These are phyloP conservation scores for Caligus rogercresseyi DNA, from an alignment of 1,140 invertebrate species.

Conservation along the genomic window DNA sequence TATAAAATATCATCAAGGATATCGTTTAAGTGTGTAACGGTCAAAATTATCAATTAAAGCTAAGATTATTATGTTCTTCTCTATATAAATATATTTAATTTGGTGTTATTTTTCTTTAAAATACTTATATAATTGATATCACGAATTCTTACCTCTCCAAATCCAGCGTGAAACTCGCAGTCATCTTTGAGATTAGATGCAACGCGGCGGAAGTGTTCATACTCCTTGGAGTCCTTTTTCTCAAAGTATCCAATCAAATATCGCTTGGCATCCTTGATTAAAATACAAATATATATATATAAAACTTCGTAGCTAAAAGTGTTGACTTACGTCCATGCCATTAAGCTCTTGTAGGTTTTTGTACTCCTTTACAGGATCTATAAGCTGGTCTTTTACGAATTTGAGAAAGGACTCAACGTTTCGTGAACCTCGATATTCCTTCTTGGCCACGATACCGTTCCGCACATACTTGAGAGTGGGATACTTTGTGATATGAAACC, in stretches of 20 bases:
- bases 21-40: too few relatives aligned
- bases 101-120: too few relatives aligned
- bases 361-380: conserved; percentile 70
- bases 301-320: conserved; percentile 20
- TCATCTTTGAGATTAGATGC: conserved; percentile 82
- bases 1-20: too few relatives aligned
- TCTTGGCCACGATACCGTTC: conserved; percentile 79
- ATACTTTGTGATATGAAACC: conserved; percentile 94
- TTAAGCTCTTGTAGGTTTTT: conserved; percentile 50
- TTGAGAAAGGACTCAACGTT: conserved; percentile 65
- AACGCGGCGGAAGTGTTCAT: conserved; percentile 56
- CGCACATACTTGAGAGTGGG: conserved; percentile 90
- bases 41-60: too few relatives aligned
- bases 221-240: conserved; percentile 35
- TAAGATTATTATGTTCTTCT: too few relatives aligned
- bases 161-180: conserved; percentile 78
- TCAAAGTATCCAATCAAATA: conserved; percentile 88
- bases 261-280: conserved; percentile 48
- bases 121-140: too few relatives aligned
- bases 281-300: conserved; percentile 20
- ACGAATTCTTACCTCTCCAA: conserved; percentile 39
- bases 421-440: conserved; percentile 74
- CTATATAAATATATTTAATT: too few relatives aligned
- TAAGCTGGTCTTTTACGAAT: conserved; percentile 70
- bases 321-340: conserved; percentile 49